Base-by-base conservation (phyloP, 2,797 vertebrate genomes). In the Sciurus vulgaris region DNA sequence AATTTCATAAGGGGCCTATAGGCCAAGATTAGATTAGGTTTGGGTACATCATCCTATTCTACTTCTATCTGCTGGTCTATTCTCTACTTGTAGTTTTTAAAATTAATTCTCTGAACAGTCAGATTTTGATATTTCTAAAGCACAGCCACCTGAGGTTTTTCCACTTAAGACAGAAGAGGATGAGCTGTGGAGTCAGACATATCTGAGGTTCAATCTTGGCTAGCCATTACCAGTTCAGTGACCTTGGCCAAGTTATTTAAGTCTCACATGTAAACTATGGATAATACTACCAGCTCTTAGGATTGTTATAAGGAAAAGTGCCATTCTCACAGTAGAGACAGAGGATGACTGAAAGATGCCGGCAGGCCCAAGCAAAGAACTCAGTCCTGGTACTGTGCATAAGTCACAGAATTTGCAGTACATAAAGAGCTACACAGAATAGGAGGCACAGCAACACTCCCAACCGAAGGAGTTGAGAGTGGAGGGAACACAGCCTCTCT, bases 1-100 rank as follows among this genome's bases (percentile, higher is more conserved):
- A 86, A 96, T 93, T 91, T 94, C 72, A 47, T 85, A 83, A 92
- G 56, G 26, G 59, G 6, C 65, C 41, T 63, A 33, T 35, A 78
- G 47, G 70, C 69, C 85, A 83, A 59, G 41, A 89, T 91, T 89
- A 74, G 74, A 85, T 96, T 93, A 89, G 33, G 3, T 93, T 81
- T 44, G 41, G 70, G 51, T 79, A 7, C 7, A 81, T 82, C 33
- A 30, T 82, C 24, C 0, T 91, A 78, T 89, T 91, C 67, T 76
- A 56, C 83, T 95, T 93, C 77, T 56, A 89, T 70, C 59, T 91
- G 33, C 51, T 90, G 67, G 79, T 89, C 38, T 76, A 38, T 44
- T 92, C 74, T 76, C 89, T 81, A 78, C 63, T 85, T 92, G n/a
- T 49, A 44, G 17, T 67, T 96, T 79, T 91, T 65, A 67, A 88